A percentile compares a stretch with the other conserved stretches of the same genome.
Evolutionary conservation across 2,888 invertebrate species (phyloP).

Genomic region (Coelinius sp.): DNA sequence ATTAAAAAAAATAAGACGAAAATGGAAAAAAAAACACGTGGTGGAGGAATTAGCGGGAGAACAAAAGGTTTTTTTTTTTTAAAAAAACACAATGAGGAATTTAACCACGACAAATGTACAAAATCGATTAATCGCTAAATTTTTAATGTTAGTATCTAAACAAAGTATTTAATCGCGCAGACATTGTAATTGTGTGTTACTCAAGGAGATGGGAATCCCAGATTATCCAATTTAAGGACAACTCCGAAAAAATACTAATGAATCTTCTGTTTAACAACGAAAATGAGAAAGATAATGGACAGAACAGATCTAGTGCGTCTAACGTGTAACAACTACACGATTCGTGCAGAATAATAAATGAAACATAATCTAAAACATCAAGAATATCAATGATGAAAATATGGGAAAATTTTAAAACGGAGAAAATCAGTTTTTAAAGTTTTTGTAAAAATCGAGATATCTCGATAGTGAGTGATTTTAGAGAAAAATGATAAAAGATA

Average conservation of each 20-base stretch:
- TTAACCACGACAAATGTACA: conserved; percentile 67
- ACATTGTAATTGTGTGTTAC: conserved; percentile 43
- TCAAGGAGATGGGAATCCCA: conserved; percentile 38
- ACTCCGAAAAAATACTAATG: conserved; percentile 2
- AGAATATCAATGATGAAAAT: neutral
- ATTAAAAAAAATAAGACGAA: conserved; percentile 50
- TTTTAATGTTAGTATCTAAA: conserved; percentile 66
- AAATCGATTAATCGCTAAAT: conserved; percentile 66
- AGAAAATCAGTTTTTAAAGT: neutral
- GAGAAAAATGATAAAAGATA: no score
- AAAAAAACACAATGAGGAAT: conserved; percentile 50
- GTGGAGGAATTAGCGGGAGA: conserved; percentile 23
- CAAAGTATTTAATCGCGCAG: conserved; percentile 60
- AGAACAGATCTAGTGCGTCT: conserved; percentile 51
- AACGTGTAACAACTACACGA: conserved; percentile 66
- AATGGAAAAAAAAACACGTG: conserved; percentile 41
- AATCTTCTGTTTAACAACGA: conserved; percentile 12
- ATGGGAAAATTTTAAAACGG: neutral
- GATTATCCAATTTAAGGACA: conserved; percentile 29
- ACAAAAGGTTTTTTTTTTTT: conserved; percentile 36
- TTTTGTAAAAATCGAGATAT: neutral
- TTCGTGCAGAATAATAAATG: conserved; percentile 49
- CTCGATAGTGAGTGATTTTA: neutral
- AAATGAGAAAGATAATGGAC: conserved; percentile 35
- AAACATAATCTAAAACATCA: neutral